A percentile compares a stretch with the other conserved stretches of the same genome.
Evolutionary conservation across 2,888 invertebrate genomes (phyloP).

Genomic region (Cheilosia soror): DNA sequence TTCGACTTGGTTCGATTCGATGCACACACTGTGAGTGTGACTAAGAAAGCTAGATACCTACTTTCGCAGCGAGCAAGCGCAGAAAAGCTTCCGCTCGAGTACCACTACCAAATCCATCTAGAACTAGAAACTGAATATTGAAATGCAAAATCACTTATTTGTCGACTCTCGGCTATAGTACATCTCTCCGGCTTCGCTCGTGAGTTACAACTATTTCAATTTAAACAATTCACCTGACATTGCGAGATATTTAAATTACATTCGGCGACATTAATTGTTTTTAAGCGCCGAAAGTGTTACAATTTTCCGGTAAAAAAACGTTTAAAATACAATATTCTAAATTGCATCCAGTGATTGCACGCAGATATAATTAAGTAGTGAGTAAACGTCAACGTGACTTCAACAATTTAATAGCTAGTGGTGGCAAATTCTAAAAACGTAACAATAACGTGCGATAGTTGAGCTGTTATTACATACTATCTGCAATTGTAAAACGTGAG

Average conservation of each 20-base stretch:
- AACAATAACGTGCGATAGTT: constrained; percentile 12
- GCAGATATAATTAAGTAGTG: too few species aligned
- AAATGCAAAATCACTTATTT: constrained; percentile 56
- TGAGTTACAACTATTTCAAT: background rate
- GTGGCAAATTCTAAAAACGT: constrained; percentile 8
- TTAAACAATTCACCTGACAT: background rate
- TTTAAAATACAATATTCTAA: too few species aligned
- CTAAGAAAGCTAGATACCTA: constrained; percentile 41
- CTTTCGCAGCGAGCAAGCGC: constrained; percentile 2
- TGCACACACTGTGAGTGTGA: constrained; percentile 42
- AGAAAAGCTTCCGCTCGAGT: constrained; percentile 27
- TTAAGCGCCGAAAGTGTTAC: too few species aligned
- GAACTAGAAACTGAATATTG: constrained; percentile 45
- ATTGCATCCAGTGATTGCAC: too few species aligned
- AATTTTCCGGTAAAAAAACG: too few species aligned
- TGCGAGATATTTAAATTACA: too few species aligned
- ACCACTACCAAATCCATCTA: constrained; percentile 23
- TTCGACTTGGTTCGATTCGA: constrained; percentile 41
- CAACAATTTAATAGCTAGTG: constrained; percentile 1
- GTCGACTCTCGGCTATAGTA: constrained; percentile 49
- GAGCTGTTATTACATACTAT: constrained; percentile 1
- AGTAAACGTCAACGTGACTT: constrained; percentile 19
- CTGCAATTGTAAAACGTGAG: constrained; percentile 13
- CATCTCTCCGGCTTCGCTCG: constrained; percentile 50
- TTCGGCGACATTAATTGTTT: too few species aligned